Base-by-base conservation (phyloP, 2,113 vertebrate species). In the Callocephalon fimbriatum region DNA sequence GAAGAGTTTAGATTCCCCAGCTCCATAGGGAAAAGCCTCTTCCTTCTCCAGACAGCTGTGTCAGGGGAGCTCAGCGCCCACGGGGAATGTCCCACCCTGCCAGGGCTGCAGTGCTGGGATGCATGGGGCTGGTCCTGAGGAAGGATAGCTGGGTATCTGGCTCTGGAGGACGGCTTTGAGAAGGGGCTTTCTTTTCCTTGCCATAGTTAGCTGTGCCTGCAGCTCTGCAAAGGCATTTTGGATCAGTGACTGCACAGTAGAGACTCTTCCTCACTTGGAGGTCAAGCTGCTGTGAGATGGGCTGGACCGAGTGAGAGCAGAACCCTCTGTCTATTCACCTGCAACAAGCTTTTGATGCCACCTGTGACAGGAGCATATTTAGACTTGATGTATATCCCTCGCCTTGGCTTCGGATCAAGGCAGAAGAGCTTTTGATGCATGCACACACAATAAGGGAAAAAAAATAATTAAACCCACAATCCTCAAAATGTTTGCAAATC, bases 401-500 rank as follows among this genome's bases (percentile, higher is more conserved):
- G 7, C 53, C n/a, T 82, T 78, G 79, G 67, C 73, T 96, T 86
- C 63, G 59, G 54, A 88, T 89, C 53, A 67, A 79, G 61, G 51
- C 1, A 0, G 71, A 86, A 86, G 53, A 91, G 85, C 81, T 95
- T 95, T 86, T 86, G 72, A 78, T 2, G 9, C 66, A 19, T 40
- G 58, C 53, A 61, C 42, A 35, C 25, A 86, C 35, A 88, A 50
- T 66, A 44, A 16, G 54, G 21, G 7, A 3, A 1, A 2, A 18
- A 42, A 73, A 62, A 70, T 50, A 84, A 80, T 51, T 86, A 92
- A 94, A 59, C 1, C 85, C 25, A 32, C 87, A 90, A 61, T 88
- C 82, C 78, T 92, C 51, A 85, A 94, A 91, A 92, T 58, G 70
- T 94, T 86, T 95, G 81, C 83, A 96, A 96, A 97, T 95, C 93